phyloP scores from a whole-genome alignment of 2,113 vertebrate genomes.

The Nothocercus nigrocapillus region DNA sequence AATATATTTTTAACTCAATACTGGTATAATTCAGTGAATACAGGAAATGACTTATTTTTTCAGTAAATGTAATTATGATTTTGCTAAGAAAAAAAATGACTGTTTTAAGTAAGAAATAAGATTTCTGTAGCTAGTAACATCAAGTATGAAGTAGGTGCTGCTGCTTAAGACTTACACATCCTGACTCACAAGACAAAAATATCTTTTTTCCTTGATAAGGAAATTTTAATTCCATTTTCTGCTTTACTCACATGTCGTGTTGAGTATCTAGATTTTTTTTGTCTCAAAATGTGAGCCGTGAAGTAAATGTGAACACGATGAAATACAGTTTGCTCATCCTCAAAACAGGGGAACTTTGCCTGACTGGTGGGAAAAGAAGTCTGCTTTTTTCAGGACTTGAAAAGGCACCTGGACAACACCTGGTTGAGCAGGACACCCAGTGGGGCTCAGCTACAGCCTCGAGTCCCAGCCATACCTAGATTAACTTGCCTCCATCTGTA shows the following conservation, averaged over 20 bases:
- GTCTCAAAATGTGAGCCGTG: background rate
- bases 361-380: background rate
- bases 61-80: background rate
- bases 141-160: background rate
- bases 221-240: background rate
- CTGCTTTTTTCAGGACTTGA: background rate
- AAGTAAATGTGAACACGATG: background rate
- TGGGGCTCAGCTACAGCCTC: background rate
- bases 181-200: background rate
- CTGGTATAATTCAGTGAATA: background rate
- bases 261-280: background rate
- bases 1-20: background rate
- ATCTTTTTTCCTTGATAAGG: background rate
- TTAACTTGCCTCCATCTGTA: background rate
- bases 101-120: background rate
- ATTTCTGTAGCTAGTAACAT: background rate
- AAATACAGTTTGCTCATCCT: background rate
- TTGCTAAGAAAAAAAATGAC: background rate
- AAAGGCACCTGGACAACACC: background rate
- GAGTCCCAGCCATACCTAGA: background rate
- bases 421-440: background rate
- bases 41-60: background rate
- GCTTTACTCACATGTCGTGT: background rate
- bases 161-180: background rate
- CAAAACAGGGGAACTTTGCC: background rate